Percentiles rank a stretch among this genome's conserved stretches.
Conservation (phyloP, 2,888 invertebrate species). For the Urechis unicinctus region DNA sequence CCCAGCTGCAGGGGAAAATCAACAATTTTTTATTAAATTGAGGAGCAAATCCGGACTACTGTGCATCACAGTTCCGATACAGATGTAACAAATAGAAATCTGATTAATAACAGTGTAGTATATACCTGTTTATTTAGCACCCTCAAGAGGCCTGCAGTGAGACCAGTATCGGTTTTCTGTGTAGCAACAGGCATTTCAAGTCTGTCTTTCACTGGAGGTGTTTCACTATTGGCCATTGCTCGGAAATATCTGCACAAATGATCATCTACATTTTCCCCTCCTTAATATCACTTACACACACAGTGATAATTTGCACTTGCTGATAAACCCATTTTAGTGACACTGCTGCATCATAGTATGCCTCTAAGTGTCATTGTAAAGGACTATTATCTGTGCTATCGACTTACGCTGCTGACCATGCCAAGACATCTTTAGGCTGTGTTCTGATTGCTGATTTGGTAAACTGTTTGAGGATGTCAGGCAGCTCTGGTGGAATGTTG, state of each 20-base stretch:
- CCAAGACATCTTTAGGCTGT: conserved; percentile 77
- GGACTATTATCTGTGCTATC: neutral
- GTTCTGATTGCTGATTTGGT: conserved; percentile 87
- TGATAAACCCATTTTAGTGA: no score
- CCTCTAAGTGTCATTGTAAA: no score
- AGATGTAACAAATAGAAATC: neutral
- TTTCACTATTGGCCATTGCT: conserved; percentile 68
- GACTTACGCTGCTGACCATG: conserved; percentile 66
- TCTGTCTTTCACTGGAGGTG: conserved; percentile 73
- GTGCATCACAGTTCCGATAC: neutral
- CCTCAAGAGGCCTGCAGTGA: conserved; percentile 73
- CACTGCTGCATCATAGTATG: no score
- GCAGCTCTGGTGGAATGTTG: conserved; percentile 73
- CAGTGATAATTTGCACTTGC: no score
- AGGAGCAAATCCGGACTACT: no score
- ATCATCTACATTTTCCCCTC: neutral
- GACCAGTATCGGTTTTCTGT: conserved; percentile 60
- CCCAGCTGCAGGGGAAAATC: conserved; percentile 35
- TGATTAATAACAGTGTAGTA: no score
- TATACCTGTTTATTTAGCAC: conserved; percentile 71
- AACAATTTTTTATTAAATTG: no score
- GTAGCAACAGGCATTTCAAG: conserved; percentile 53
- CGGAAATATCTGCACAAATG: conserved; percentile 58
- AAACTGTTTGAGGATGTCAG: conserved; percentile 75
- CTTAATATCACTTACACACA: no score